phyloP scores from a whole-genome alignment of 2,797 vertebrate species.

The Euphonia xanthogaster region DNA sequence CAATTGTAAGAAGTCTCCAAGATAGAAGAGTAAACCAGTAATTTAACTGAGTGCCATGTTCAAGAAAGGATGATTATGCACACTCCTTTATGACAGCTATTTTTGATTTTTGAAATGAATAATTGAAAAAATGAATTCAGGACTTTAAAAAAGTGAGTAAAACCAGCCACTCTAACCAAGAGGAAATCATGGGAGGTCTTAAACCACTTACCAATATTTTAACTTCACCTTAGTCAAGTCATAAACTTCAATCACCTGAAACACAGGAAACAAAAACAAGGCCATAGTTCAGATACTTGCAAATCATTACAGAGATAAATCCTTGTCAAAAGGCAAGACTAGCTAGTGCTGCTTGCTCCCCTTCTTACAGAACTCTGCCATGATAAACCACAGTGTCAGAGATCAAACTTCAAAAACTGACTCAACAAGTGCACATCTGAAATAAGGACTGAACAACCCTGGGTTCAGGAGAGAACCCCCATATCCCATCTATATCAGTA shows the following conservation, averaged over 20 bases:
- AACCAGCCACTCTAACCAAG: not conserved
- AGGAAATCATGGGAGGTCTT: not conserved
- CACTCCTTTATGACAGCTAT: not conserved
- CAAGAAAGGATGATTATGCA: not conserved
- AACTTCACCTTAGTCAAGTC: conserved; percentile 99
- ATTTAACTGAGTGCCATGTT: not conserved
- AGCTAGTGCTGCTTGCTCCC: not conserved
- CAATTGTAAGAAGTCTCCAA: not conserved
- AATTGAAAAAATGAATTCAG: not conserved
- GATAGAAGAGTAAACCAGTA: not conserved
- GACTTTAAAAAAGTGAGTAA: not conserved
- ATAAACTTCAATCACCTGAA: conserved; percentile 98
- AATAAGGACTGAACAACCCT: not conserved
- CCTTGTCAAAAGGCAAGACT: not conserved
- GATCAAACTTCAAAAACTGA: not conserved
- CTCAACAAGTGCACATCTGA: not conserved
- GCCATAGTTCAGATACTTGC: not conserved
- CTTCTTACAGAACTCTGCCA: not conserved
- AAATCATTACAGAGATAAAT: not conserved
- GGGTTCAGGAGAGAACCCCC: not conserved
- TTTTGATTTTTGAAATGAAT: not conserved
- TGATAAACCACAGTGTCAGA: not conserved
- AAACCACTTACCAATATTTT: conserved; percentile 96
- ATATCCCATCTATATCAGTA: fast-evolving
- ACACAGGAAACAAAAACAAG: conserved; percentile 14